Percentiles rank a stretch among this genome's conserved stretches.
Evolutionary conservation across 2,797 vertebrate species (phyloP).

Genomic region (Centroberyx gerrardi): DNA sequence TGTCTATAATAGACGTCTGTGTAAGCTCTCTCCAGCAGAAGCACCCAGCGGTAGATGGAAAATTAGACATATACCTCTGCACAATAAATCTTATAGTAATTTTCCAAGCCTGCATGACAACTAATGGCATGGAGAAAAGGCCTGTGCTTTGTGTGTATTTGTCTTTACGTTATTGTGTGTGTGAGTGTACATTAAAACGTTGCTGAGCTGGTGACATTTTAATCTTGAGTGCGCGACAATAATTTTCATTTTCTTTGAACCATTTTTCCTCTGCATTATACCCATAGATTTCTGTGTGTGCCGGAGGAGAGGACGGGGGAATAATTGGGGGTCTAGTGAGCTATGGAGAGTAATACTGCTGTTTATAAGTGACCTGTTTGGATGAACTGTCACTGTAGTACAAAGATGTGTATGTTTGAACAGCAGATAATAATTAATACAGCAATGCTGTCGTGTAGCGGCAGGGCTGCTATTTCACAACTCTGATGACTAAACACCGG

Average conservation of each 20-base stretch:
- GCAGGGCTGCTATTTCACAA: slow-evolving; percentile 89
- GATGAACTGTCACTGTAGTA: slow-evolving; percentile 94
- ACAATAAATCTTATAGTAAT: slow-evolving; percentile 90
- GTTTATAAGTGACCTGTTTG: slow-evolving; percentile 94
- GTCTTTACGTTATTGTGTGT: slow-evolving; percentile 64
- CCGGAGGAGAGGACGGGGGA: slow-evolving; percentile 79
- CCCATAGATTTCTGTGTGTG: slow-evolving; percentile 79
- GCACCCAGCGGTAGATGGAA: slow-evolving; percentile 84
- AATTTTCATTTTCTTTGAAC: slow-evolving; percentile 80
- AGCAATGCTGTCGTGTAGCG: slow-evolving; percentile 86
- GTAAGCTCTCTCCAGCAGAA: slow-evolving; percentile 83
- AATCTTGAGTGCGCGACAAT: slow-evolving; percentile 73
- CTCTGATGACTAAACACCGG: slow-evolving; percentile 92
- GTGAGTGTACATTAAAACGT: slow-evolving; percentile 46
- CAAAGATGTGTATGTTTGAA: slow-evolving; percentile 94
- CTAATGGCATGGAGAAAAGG: slow-evolving; percentile 74
- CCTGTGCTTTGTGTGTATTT: slow-evolving; percentile 84
- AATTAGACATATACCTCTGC: slow-evolving; percentile 86
- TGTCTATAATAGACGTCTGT: slow-evolving; percentile 84
- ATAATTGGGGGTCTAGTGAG: slow-evolving; percentile 80
- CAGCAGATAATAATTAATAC: slow-evolving; percentile 95
- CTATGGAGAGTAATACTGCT: slow-evolving; percentile 89
- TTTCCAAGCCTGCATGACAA: slow-evolving; percentile 84
- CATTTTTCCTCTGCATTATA: slow-evolving; percentile 75
- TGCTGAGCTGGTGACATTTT: slow-evolving; percentile 81